These are phyloP conservation scores for Bembecia ichneumoniformis DNA, from an alignment of 2,888 invertebrate genomes.

Conservation along the genomic window DNA sequence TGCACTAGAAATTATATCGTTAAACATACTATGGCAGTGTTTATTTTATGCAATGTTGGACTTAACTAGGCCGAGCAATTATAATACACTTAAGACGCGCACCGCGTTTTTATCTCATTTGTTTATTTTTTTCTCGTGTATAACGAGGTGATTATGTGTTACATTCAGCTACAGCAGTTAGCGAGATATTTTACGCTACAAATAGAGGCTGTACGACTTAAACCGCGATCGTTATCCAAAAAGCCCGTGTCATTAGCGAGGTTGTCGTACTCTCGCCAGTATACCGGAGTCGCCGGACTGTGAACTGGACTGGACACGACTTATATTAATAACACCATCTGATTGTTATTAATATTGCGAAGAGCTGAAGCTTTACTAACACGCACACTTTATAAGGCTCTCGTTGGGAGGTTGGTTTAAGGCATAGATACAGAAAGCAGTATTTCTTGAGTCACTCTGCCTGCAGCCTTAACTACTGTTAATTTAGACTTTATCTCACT, in stretches of 20 bases:
- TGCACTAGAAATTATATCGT: constrained; percentile 39
- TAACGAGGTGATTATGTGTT: constrained; percentile 25
- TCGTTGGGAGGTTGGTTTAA: too few relatives aligned
- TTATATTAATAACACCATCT: too few relatives aligned
- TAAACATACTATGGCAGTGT: constrained; percentile 30
- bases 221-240: constrained; percentile 31
- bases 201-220: constrained; percentile 13
- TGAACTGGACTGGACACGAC: neutral
- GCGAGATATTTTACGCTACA: constrained; percentile 26
- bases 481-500: too few relatives aligned
- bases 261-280: constrained; percentile 15
- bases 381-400: too few relatives aligned
- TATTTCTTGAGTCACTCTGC: too few relatives aligned
- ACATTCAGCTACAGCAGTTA: constrained; percentile 19
- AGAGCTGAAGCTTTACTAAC: too few relatives aligned
- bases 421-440: too few relatives aligned
- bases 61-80: constrained; percentile 31
- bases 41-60: constrained; percentile 35
- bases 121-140: constrained; percentile 21
- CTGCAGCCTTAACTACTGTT: too few relatives aligned
- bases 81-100: constrained; percentile 42
- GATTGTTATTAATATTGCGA: too few relatives aligned
- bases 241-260: constrained; percentile 32
- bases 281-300: neutral
- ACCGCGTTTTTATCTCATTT: constrained; percentile 22